Evolutionary conservation across 2,113 vertebrate genomes (phyloP).

Genomic region (Oncorhynchus mykiss): DNA sequence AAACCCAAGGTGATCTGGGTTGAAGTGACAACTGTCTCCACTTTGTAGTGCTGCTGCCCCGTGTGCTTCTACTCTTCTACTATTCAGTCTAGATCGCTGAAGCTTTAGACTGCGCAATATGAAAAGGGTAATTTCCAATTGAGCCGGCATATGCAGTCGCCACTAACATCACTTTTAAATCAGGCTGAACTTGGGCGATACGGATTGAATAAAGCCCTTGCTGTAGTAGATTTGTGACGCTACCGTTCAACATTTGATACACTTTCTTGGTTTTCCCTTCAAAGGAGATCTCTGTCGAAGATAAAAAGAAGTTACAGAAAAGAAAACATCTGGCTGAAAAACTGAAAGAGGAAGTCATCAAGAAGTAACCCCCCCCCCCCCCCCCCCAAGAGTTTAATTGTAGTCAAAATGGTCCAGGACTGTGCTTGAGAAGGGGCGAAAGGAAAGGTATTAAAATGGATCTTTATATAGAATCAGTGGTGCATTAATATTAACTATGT

Average conservation of each 20-base stretch:
- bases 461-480: constrained; percentile 4
- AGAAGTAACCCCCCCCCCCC: constrained; percentile 74
- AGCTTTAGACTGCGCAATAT: too few relatives aligned
- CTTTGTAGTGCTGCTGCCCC: neutral
- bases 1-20: constrained; percentile 27
- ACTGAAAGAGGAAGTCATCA: constrained; percentile 96
- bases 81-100: too few relatives aligned
- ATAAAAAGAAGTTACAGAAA: constrained; percentile 90
- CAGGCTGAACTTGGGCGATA: too few relatives aligned
- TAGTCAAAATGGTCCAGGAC: neutral
- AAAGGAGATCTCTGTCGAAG: constrained; percentile 86
- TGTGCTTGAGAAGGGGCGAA: constrained; percentile 30
- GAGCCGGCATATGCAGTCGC: too few relatives aligned
- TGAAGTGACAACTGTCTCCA: too few relatives aligned
- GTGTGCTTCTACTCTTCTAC: too few relatives aligned
- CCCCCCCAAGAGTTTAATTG: neutral
- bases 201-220: too few relatives aligned
- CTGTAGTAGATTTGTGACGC: too few relatives aligned
- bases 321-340: constrained; percentile 93
- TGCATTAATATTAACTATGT: too few relatives aligned
- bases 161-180: too few relatives aligned
- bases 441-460: constrained; percentile 39
- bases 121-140: too few relatives aligned
- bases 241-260: too few relatives aligned
- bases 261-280: neutral